Conservation (phyloP, 2,797 vertebrate genomes). For the Ammospiza maritima region DNA sequence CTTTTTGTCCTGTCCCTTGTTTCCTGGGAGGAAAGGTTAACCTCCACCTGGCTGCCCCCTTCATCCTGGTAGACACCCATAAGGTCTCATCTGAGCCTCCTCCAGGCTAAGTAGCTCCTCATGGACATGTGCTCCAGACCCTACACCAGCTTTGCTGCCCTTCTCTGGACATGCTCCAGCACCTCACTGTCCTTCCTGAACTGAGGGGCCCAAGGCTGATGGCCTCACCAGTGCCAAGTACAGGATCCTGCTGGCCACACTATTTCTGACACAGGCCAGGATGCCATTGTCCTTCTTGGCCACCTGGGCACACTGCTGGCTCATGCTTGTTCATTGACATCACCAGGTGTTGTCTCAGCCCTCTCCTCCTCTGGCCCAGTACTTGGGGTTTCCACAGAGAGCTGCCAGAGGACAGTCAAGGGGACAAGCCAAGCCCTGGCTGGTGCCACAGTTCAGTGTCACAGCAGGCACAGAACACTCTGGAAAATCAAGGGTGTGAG, state of each 20-base stretch:
- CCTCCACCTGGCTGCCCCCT: background rate
- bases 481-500: background rate
- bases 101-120: no score
- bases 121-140: rapidly evolving
- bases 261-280: background rate
- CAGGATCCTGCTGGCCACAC: background rate
- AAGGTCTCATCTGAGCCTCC: no score
- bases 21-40: background rate
- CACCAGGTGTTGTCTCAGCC: background rate
- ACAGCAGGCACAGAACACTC: background rate
- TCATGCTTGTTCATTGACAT: rapidly evolving
- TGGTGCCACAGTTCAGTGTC: rapidly evolving
- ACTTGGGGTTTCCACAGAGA: background rate
- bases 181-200: background rate
- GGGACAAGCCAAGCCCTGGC: no score
- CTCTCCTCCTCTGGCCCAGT: background rate
- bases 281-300: background rate
- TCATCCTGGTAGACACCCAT: rapidly evolving
- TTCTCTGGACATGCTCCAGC: rapidly evolving
- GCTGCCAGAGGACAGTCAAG: background rate
- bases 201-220: rapidly evolving
- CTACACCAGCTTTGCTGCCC: background rate
- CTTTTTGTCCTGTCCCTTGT: background rate
- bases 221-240: rapidly evolving
- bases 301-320: background rate